Evolutionary conservation across 2,797 vertebrate genomes (phyloP).

Genomic region (Rhynchonycteris naso): DNA sequence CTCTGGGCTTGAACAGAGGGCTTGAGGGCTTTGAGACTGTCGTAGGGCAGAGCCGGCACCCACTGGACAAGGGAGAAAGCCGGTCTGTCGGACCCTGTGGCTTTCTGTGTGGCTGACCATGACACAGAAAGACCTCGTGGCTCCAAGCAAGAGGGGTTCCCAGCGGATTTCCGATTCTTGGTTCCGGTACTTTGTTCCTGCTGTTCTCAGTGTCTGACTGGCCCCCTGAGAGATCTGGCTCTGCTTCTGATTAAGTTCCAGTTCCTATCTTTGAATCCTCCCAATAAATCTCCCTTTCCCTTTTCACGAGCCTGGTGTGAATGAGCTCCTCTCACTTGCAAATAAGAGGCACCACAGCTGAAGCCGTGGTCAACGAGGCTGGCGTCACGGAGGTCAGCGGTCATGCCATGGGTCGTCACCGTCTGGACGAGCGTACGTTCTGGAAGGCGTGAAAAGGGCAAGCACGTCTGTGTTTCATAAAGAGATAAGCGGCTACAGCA

Average conservation of each 20-base stretch:
- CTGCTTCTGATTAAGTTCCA: not conserved
- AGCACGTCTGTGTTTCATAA: constrained; percentile 27
- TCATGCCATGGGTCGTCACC: not conserved
- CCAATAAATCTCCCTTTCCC: not conserved
- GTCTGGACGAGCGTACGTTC: not conserved
- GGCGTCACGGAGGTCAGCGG: not conserved
- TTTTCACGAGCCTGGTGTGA: not conserved
- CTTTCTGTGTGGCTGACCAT: not conserved
- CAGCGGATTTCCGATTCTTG: not conserved
- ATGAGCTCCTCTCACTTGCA: not conserved
- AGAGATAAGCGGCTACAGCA: constrained; percentile 18
- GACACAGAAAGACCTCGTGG: not conserved
- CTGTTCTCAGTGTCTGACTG: not conserved
- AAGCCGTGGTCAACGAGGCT: not conserved
- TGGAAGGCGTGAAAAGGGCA: constrained; percentile 61
- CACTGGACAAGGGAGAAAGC: not conserved
- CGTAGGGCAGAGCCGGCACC: rapidly evolving
- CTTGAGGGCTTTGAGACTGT: not conserved
- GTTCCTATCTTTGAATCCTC: not conserved
- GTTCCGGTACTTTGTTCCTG: not conserved
- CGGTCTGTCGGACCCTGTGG: not conserved
- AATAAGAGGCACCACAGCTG: not conserved
- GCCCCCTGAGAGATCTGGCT: not conserved
- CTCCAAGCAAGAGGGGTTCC: not conserved
- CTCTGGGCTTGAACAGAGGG: not conserved